phyloP scores from a whole-genome alignment of 2,888 invertebrate species.

The Anaspis maculata region DNA sequence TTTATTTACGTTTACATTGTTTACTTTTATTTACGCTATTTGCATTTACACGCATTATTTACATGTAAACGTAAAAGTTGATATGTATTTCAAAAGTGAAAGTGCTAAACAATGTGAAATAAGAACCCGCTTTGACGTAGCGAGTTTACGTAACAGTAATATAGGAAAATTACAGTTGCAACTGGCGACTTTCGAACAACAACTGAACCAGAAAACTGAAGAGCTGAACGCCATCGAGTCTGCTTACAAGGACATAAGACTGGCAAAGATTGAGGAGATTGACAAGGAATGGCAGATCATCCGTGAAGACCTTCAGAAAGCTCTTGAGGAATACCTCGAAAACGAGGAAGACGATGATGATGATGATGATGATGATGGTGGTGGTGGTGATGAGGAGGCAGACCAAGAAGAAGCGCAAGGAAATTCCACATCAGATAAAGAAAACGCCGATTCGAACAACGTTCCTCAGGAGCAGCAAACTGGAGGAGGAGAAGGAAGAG shows the following conservation, averaged over 20 bases:
- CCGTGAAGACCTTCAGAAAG: not conserved
- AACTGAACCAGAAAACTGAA: conserved; percentile 49
- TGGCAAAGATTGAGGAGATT: conserved; percentile 38
- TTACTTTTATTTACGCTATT: no score
- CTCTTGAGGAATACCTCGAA: not conserved
- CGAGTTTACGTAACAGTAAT: no score
- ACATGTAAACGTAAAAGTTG: no score
- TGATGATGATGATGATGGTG: not conserved
- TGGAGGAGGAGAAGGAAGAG: no score
- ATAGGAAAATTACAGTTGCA: conserved; percentile 30
- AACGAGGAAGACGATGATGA: not conserved
- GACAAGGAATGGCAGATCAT: conserved; percentile 13
- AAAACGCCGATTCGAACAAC: no score
- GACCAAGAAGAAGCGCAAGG: not conserved
- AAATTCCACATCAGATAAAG: no score
- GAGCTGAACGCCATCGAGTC: conserved; percentile 30
- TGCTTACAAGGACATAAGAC: conserved; percentile 55
- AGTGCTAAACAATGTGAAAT: no score
- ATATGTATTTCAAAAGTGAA: no score
- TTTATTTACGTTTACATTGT: no score
- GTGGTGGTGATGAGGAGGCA: not conserved
- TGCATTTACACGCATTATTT: no score
- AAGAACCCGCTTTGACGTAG: no score
- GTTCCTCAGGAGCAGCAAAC: no score
- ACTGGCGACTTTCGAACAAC: conserved; percentile 46